phyloP scores from a whole-genome alignment of 2,113 vertebrate genomes.

The Neotoma lepida region DNA sequence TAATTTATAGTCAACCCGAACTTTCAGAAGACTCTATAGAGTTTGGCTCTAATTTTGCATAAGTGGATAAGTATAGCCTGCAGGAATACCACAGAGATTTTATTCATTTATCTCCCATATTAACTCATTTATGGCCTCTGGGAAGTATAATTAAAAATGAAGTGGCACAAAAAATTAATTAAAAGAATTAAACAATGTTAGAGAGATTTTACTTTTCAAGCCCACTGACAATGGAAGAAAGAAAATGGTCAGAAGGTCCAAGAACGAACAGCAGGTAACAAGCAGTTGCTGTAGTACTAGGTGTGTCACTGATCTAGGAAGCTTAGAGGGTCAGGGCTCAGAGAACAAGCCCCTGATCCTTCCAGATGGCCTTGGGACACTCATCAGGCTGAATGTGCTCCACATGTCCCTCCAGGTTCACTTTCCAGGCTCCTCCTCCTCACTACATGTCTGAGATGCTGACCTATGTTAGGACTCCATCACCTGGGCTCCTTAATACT shows the following conservation, averaged over 20 bases:
- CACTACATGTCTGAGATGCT: not conserved
- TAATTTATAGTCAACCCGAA: constrained; percentile 65
- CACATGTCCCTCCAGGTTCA: not conserved
- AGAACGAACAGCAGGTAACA: not conserved
- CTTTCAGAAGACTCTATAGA: constrained; percentile 65
- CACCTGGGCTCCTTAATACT: not conserved
- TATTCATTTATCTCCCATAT: constrained; percentile 60
- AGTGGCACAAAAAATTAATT: constrained; percentile 64
- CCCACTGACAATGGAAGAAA: not conserved
- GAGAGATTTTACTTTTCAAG: constrained; percentile 55
- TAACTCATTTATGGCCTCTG: constrained; percentile 56
- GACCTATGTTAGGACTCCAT: not conserved
- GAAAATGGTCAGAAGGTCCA: constrained; percentile 34
- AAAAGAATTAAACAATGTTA: constrained; percentile 48
- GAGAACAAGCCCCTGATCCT: not conserved
- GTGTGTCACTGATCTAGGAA: not conserved
- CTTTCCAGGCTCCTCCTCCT: not conserved
- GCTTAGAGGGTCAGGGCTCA: not conserved
- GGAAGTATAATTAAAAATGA: constrained; percentile 74
- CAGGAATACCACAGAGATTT: constrained; percentile 54
- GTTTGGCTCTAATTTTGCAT: constrained; percentile 56
- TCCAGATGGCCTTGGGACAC: not conserved
- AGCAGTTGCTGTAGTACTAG: not conserved
- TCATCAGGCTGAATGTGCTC: not conserved
- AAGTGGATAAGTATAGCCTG: constrained; percentile 57